Conservation (phyloP, 2,797 vertebrate genomes). For the Rhinophrynus dorsalis region DNA sequence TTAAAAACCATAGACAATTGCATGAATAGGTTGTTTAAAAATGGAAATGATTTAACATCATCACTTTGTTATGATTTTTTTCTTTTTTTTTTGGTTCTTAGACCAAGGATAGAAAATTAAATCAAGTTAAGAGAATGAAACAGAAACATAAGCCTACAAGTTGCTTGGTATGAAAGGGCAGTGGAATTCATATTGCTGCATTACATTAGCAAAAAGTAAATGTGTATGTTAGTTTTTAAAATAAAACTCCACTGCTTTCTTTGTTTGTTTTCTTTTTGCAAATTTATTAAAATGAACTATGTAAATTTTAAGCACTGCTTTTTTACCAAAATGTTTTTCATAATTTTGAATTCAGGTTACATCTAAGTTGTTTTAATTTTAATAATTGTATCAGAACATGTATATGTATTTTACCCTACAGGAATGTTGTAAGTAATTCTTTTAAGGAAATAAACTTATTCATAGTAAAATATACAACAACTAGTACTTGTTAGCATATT, state of each 20-base stretch:
- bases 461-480: slow-evolving; percentile 89
- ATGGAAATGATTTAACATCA: slow-evolving; percentile 74
- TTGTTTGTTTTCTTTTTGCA: slow-evolving; percentile 24
- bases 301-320: slow-evolving; percentile 60
- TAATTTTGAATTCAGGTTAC: slow-evolving; percentile 73
- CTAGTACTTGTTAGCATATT: slow-evolving; percentile 85
- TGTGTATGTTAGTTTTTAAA: no score
- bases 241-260: slow-evolving; percentile 49
- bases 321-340: slow-evolving; percentile 71
- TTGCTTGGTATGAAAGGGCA: no score
- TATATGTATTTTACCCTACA: slow-evolving; percentile 92
- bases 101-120: slow-evolving; percentile 57
- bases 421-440: slow-evolving; percentile 70
- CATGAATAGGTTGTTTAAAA: slow-evolving; percentile 78
- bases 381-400: slow-evolving; percentile 79
- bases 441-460: slow-evolving; percentile 77
- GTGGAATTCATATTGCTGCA: no score
- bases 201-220: no score
- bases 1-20: slow-evolving; percentile 72
- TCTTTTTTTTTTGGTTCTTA: slow-evolving; percentile 65
- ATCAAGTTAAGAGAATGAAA: background rate
- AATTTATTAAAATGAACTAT: slow-evolving; percentile 54
- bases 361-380: slow-evolving; percentile 75
- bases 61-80: slow-evolving; percentile 65
- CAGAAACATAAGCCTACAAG: background rate